A percentile compares a stretch with the other conserved stretches of the same genome.
phyloP scores from a whole-genome alignment of 1,140 invertebrate genomes.

The Wasmannia auropunctata region DNA sequence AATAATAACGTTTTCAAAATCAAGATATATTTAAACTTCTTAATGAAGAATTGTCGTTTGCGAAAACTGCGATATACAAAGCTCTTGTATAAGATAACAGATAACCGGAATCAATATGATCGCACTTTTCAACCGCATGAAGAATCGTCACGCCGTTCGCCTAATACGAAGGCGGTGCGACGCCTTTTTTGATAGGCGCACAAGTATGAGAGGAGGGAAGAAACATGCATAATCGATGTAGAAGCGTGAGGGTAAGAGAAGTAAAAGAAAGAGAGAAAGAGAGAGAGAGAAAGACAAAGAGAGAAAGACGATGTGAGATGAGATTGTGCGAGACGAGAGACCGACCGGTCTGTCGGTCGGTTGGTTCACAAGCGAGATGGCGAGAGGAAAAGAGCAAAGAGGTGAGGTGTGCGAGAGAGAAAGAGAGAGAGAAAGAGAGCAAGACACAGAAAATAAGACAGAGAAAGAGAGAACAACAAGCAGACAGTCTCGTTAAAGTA shows the following conservation, averaged over 20 bases:
- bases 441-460: slow-evolving; percentile 45
- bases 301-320: slow-evolving; percentile 50
- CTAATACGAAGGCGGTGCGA: slow-evolving; percentile 39
- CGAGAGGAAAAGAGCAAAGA: neutral
- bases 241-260: slow-evolving; percentile 43
- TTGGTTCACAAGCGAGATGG: neutral
- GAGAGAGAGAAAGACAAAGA: too few species aligned
- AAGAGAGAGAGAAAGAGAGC: slow-evolving; percentile 18
- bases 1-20: slow-evolving; percentile 15
- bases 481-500: slow-evolving; percentile 78
- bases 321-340: slow-evolving; percentile 38
- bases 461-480: slow-evolving; percentile 23
- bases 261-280: neutral
- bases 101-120: slow-evolving; percentile 10
- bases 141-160: neutral
- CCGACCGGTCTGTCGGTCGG: slow-evolving; percentile 27
- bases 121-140: neutral
- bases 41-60: neutral
- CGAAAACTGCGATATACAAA: neutral
- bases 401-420: slow-evolving; percentile 35
- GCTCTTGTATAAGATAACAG: neutral
- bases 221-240: slow-evolving; percentile 4
- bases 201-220: neutral
- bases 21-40: neutral
- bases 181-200: slow-evolving; percentile 47